Percentiles rank a stretch among this genome's conserved stretches.
phyloP scores from a whole-genome alignment of 1,140 invertebrate genomes.

The Adelges cooleyi region DNA sequence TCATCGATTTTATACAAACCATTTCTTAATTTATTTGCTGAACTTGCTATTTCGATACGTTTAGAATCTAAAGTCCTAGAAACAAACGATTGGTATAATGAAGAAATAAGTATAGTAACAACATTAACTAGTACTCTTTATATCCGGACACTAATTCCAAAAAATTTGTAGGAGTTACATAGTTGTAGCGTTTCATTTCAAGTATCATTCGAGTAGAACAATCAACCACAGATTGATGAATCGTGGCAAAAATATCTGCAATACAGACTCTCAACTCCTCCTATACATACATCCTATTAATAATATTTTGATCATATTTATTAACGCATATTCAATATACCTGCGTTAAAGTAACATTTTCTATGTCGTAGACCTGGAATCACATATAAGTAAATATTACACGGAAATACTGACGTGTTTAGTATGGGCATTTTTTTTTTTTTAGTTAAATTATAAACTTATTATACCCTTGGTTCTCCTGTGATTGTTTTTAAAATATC shows the following conservation, averaged over 20 bases:
- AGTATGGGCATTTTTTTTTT: too few species aligned
- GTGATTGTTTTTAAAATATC: slow-evolving; percentile 54
- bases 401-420: too few species aligned
- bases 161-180: slow-evolving; percentile 76
- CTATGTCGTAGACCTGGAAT: too few species aligned
- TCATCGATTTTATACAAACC: slow-evolving; percentile 70
- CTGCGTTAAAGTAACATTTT: too few species aligned
- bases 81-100: too few species aligned
- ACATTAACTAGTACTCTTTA: slow-evolving; percentile 48
- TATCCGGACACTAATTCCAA: slow-evolving; percentile 69
- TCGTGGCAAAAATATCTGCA: slow-evolving; percentile 52
- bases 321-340: too few species aligned
- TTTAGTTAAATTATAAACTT: too few species aligned
- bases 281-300: slow-evolving; percentile 26
- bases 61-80: slow-evolving; percentile 58
- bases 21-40: slow-evolving; percentile 59
- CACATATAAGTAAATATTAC: too few species aligned
- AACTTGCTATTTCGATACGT: slow-evolving; percentile 51
- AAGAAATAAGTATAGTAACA: too few species aligned
- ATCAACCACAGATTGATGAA: slow-evolving; percentile 62
- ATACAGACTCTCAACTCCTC: slow-evolving; percentile 27
- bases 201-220: slow-evolving; percentile 55
- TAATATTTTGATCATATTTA: too few species aligned
- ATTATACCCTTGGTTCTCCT: slow-evolving; percentile 27
- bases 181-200: slow-evolving; percentile 69